A percentile compares a stretch with the other conserved stretches of the same genome.
These are phyloP conservation scores for Drosophila repletoides DNA, from an alignment of 1,140 invertebrate genomes.

Conservation along the genomic window DNA sequence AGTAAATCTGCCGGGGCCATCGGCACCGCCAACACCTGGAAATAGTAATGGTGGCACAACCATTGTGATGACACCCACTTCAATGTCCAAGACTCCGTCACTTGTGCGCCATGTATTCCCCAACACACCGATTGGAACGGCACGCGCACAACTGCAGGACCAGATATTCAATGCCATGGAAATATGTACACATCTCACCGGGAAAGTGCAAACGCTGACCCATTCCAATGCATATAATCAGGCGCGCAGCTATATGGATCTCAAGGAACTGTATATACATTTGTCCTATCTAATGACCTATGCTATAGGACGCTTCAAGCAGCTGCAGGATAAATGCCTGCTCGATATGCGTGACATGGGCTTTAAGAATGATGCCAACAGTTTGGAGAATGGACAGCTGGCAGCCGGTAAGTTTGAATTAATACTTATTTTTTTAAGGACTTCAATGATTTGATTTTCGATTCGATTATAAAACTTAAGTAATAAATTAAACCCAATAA, in stretches of 20 bases:
- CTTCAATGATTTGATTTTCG: too few relatives aligned
- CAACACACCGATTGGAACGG: slow-evolving; percentile 54
- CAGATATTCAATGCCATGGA: slow-evolving; percentile 80
- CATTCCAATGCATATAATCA: slow-evolving; percentile 81
- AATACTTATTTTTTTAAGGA: too few relatives aligned
- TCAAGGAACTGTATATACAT: slow-evolving; percentile 81
- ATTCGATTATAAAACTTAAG: too few relatives aligned
- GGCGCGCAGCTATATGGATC: slow-evolving; percentile 65
- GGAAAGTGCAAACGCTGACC: slow-evolving; percentile 75
- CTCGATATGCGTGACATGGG: slow-evolving; percentile 77
- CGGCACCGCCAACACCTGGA: not conserved
- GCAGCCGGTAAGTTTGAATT: slow-evolving; percentile 78
- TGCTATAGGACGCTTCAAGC: slow-evolving; percentile 77
- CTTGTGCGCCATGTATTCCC: slow-evolving; percentile 61
- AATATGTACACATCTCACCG: slow-evolving; percentile 78
- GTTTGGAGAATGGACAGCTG: slow-evolving; percentile 75
- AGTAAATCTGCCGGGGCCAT: not conserved
- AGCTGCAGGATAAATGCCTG: slow-evolving; percentile 78
- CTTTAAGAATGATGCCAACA: slow-evolving; percentile 77
- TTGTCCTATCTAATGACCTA: slow-evolving; percentile 81
- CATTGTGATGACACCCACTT: slow-evolving; percentile 23
- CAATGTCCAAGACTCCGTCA: slow-evolving; percentile 15
- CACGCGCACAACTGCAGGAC: slow-evolving; percentile 69
- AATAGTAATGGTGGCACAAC: slow-evolving; percentile 37
- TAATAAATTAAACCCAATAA: too few relatives aligned